A percentile compares a stretch with the other conserved stretches of the same genome.
These are phyloP conservation scores for Odontomachus brunneus DNA, from an alignment of 1,140 invertebrate genomes.

Conservation along the genomic window DNA sequence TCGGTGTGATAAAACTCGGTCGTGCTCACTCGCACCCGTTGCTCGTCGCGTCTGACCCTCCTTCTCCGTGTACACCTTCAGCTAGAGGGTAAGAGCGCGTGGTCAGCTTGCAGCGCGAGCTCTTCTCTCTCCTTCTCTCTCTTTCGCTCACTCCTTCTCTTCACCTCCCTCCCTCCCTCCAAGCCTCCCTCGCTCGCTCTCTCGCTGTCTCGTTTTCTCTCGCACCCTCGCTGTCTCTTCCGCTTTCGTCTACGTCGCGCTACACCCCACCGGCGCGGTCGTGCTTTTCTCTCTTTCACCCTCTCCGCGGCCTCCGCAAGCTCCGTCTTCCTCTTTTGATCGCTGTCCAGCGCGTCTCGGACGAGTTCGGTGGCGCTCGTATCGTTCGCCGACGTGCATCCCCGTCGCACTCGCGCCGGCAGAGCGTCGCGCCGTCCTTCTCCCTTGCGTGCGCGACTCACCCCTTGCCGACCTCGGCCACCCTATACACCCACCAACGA, in stretches of 20 bases:
- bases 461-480: constrained; percentile 60
- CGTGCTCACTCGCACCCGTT: constrained; percentile 21
- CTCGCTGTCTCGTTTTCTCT: constrained; percentile 43
- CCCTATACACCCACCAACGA: constrained; percentile 62
- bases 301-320: constrained; percentile 32
- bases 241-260: constrained; percentile 60
- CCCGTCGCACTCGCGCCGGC: constrained; percentile 53
- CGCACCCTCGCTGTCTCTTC: constrained; percentile 53
- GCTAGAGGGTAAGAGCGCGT: constrained; percentile 64
- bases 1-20: constrained; percentile 68
- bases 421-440: constrained; percentile 43
- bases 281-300: constrained; percentile 65
- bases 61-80: constrained; percentile 47
- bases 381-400: constrained; percentile 59
- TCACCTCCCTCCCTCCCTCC: constrained; percentile 39
- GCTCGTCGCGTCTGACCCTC: constrained; percentile 43
- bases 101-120: constrained; percentile 66
- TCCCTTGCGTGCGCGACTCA: constrained; percentile 52
- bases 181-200: constrained; percentile 44
- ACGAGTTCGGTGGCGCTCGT: constrained; percentile 73
- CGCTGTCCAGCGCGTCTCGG: constrained; percentile 72
- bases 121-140: constrained; percentile 46
- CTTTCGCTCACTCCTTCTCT: constrained; percentile 49
- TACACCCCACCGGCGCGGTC: constrained; percentile 34
- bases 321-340: constrained; percentile 65